These are phyloP conservation scores for Kuschelorhynchus macadamiae DNA, from an alignment of 2,888 invertebrate species.

Conservation along the genomic window DNA sequence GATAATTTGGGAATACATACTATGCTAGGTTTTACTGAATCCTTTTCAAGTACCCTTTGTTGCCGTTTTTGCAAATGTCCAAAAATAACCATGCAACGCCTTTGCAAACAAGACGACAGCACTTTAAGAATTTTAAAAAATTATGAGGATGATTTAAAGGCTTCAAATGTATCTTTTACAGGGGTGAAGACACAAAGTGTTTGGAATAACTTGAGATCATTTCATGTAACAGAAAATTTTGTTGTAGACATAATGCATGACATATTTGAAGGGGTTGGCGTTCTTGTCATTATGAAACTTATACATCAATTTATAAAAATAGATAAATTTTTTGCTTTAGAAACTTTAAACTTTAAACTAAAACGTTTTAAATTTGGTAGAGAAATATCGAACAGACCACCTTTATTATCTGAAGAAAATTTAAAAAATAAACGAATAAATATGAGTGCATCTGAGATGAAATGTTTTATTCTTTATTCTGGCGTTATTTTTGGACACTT, in stretches of 20 bases:
- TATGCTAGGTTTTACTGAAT: too few species aligned
- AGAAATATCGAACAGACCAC: constrained; percentile 37
- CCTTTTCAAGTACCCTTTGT: too few species aligned
- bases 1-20: too few species aligned
- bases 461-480: constrained; percentile 52
- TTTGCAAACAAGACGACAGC: too few species aligned
- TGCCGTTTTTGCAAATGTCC: too few species aligned
- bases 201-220: constrained; percentile 53
- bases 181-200: constrained; percentile 49
- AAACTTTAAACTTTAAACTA: constrained; percentile 48
- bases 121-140: too few species aligned
- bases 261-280: constrained; percentile 54
- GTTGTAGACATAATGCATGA: constrained; percentile 61
- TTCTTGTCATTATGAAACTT: constrained; percentile 40
- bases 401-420: constrained; percentile 49
- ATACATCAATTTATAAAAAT: constrained; percentile 50
- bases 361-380: constrained; percentile 47
- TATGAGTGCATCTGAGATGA: constrained; percentile 56
- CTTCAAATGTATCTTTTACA: too few species aligned
- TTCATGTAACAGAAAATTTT: constrained; percentile 55
- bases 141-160: too few species aligned
- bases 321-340: constrained; percentile 41
- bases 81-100: too few species aligned
- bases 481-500: constrained; percentile 52
- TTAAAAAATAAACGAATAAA: constrained; percentile 44